Evolutionary conservation across 2,888 invertebrate genomes (phyloP).

Genomic region (Saturnia pavonia): DNA sequence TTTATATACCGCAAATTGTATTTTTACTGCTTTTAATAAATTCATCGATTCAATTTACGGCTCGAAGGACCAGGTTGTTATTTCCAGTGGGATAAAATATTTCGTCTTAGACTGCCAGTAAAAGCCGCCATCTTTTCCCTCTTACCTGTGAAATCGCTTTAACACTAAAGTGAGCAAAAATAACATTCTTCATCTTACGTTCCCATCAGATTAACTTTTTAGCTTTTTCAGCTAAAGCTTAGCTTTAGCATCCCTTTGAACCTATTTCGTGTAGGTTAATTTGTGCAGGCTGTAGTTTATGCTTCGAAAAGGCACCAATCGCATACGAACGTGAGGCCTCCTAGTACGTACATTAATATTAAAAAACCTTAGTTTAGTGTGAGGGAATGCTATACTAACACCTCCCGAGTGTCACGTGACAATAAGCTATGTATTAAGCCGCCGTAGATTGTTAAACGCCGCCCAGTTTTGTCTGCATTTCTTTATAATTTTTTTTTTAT

Average conservation of each 20-base stretch:
- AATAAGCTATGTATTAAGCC: slow-evolving; percentile 72
- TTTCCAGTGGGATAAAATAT: not conserved
- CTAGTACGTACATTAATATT: slow-evolving; percentile 35
- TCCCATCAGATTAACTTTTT: not conserved
- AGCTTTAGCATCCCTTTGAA: not conserved
- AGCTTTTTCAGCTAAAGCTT: too few species aligned
- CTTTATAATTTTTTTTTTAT: not conserved
- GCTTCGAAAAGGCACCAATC: slow-evolving; percentile 26
- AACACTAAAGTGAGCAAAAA: not conserved
- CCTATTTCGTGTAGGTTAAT: too few species aligned
- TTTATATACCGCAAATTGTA: too few species aligned
- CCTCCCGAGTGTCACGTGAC: slow-evolving; percentile 66
- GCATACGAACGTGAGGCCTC: slow-evolving; percentile 23
- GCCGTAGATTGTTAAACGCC: slow-evolving; percentile 53
- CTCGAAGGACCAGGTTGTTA: not conserved
- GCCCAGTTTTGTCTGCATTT: slow-evolving; percentile 56
- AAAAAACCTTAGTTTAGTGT: slow-evolving; percentile 49
- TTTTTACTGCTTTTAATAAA: too few species aligned
- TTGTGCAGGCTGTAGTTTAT: not conserved
- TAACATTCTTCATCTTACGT: not conserved
- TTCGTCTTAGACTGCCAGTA: not conserved
- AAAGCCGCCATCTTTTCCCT: not conserved
- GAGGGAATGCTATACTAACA: slow-evolving; percentile 76
- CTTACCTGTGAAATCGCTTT: not conserved
- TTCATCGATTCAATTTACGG: not conserved